Evolutionary conservation across 2,113 vertebrate species (phyloP).

Genomic region (Hemicordylus capensis): DNA sequence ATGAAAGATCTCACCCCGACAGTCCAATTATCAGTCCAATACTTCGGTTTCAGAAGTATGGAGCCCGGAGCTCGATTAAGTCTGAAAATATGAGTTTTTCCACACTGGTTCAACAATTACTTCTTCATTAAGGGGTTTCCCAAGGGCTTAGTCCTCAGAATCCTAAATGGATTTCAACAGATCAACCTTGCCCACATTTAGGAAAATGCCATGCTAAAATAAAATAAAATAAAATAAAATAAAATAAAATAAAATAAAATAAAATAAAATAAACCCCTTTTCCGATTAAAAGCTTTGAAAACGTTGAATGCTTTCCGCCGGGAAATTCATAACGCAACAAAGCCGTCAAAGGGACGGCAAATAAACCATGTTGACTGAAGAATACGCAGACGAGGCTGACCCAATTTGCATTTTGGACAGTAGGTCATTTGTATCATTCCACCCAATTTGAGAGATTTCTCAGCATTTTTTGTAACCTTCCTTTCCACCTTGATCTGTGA

Average conservation of each 20-base stretch:
- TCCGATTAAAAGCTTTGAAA: constrained; percentile 56
- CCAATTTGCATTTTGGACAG: constrained; percentile 33
- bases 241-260: too few relatives aligned
- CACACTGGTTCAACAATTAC: not conserved
- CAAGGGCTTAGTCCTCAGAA: constrained; percentile 37
- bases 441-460: constrained; percentile 35
- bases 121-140: constrained; percentile 18
- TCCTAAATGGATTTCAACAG: constrained; percentile 44
- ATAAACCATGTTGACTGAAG: constrained; percentile 51
- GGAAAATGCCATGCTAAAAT: constrained; percentile 35
- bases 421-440: not conserved
- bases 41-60: too few relatives aligned
- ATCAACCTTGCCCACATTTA: constrained; percentile 20
- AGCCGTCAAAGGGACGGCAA: not conserved
- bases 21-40: not conserved
- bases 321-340: constrained; percentile 59
- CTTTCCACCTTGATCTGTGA: constrained; percentile 19
- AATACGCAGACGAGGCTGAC: constrained; percentile 45
- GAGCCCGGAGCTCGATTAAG: not conserved
- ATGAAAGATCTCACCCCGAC: not conserved
- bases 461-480: constrained; percentile 3
- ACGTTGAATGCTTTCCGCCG: constrained; percentile 52
- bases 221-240: too few relatives aligned
- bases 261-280: constrained; percentile 38
- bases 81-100: constrained; percentile 16